These are phyloP conservation scores for Sesia apiformis DNA, from an alignment of 2,888 invertebrate species.

Conservation along the genomic window DNA sequence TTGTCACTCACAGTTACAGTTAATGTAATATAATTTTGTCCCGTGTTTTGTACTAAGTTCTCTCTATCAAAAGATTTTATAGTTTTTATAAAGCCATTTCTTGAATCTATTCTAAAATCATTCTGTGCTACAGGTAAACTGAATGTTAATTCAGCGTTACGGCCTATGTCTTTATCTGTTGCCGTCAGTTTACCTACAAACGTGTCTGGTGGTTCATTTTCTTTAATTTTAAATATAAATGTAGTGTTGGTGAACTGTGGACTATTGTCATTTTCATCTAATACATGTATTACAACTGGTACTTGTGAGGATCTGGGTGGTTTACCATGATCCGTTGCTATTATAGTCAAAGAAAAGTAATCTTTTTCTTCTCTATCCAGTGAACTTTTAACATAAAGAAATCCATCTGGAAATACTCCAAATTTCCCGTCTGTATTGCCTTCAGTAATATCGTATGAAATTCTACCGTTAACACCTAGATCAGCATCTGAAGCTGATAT, in stretches of 20 bases:
- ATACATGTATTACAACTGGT: slow-evolving; percentile 92
- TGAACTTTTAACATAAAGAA: slow-evolving; percentile 87
- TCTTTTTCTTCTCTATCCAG: slow-evolving; percentile 93
- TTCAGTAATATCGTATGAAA: slow-evolving; percentile 87
- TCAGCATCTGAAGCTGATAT: slow-evolving; percentile 93
- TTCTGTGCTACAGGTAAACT: slow-evolving; percentile 82
- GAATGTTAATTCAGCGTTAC: slow-evolving; percentile 92
- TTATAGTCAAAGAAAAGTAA: slow-evolving; percentile 91
- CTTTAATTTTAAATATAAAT: slow-evolving; percentile 91
- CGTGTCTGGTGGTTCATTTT: slow-evolving; percentile 90
- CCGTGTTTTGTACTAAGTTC: slow-evolving; percentile 82
- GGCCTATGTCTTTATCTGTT: slow-evolving; percentile 90
- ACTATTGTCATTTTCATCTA: slow-evolving; percentile 97
- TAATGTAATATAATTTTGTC: slow-evolving; percentile 85
- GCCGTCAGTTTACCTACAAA: slow-evolving; percentile 95
- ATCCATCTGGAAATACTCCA: slow-evolving; percentile 96
- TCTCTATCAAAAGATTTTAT: slow-evolving; percentile 92
- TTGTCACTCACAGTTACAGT: slow-evolving; percentile 93
- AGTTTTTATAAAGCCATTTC: slow-evolving; percentile 93
- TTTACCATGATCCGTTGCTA: slow-evolving; percentile 86
- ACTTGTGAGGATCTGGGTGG: slow-evolving; percentile 88
- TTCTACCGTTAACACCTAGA: slow-evolving; percentile 84
- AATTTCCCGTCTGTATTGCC: slow-evolving; percentile 91
- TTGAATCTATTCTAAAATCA: slow-evolving; percentile 90
- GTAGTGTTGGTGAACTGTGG: slow-evolving; percentile 93